Percentiles rank a stretch among this genome's conserved stretches.
Evolutionary conservation across 2,113 vertebrate species (phyloP).

Genomic region (Leptosomus discolor): DNA sequence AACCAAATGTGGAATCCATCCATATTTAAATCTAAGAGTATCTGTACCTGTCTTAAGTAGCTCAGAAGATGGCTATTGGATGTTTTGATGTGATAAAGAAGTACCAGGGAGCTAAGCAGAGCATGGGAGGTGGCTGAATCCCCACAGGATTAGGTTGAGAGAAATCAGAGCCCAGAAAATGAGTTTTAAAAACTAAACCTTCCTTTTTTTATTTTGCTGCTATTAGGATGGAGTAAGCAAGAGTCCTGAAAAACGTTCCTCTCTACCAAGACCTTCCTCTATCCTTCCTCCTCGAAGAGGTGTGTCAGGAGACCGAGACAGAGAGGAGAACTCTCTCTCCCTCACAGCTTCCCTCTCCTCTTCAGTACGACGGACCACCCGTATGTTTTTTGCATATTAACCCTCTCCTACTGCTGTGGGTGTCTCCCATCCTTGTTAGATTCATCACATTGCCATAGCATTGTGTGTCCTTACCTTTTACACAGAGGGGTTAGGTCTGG

Average conservation of each 20-base stretch:
- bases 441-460: neutral
- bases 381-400: conserved; percentile 71
- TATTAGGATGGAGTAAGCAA: conserved; percentile 86
- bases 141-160: neutral
- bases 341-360: conserved; percentile 90
- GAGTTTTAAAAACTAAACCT: neutral
- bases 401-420: neutral
- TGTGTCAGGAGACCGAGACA: conserved; percentile 82
- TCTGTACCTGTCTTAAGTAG: neutral
- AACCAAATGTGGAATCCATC: neutral
- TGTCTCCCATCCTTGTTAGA: neutral
- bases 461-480: neutral
- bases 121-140: neutral
- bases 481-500: neutral
- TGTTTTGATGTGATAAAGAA: neutral
- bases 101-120: neutral
- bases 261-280: conserved; percentile 87
- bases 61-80: neutral
- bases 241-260: conserved; percentile 92
- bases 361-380: conserved; percentile 89
- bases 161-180: neutral
- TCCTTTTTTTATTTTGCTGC: neutral
- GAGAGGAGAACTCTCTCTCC: conserved; percentile 92
- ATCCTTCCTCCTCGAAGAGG: conserved; percentile 86
- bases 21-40: neutral